These are phyloP conservation scores for human DNA, from an alignment of 2,113 vertebrate genomes.

Conservation along the genomic window GRCh38 chr1:102489501-102490000, in stretches of 20 bases:
- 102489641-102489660: not conserved
- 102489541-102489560: no score
- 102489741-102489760: not conserved
- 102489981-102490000: not conserved
- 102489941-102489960: not conserved
- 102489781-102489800: not conserved
- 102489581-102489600: not conserved
- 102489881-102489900: not conserved
- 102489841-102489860: not conserved
- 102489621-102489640: not conserved
- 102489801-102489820: not conserved
- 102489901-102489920: not conserved
- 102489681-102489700: not conserved
- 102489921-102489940: not conserved
- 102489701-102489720: not conserved
- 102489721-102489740: not conserved
- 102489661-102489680: not conserved
- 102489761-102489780: not conserved
- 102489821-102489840: not conserved
- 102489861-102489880: not conserved
- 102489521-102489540: no score
- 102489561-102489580: no score
- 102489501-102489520: no score
- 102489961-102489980: not conserved
- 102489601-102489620: not conserved